phyloP scores from a whole-genome alignment of 2,113 vertebrate genomes.

The Tachysurus fulvidraco region DNA sequence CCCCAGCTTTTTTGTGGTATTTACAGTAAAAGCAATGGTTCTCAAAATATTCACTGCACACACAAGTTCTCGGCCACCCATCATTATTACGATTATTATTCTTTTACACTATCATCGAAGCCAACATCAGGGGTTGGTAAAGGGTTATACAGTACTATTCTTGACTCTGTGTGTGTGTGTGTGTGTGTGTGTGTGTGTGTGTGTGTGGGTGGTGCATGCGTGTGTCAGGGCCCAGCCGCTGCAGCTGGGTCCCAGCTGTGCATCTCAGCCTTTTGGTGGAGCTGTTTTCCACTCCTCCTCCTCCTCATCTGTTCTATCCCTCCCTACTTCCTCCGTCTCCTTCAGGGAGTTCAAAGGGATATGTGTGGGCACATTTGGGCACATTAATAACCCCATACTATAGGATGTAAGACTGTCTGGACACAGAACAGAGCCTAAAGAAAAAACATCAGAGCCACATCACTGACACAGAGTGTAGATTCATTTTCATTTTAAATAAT shows the following conservation, averaged over 20 bases:
- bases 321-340: constrained; percentile 47
- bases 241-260: constrained; percentile 86
- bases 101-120: constrained; percentile 24
- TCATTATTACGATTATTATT: constrained; percentile 42
- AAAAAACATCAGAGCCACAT: neutral
- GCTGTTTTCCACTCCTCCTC: constrained; percentile 49
- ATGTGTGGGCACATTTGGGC: constrained; percentile 56
- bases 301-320: constrained; percentile 41
- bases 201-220: constrained; percentile 7
- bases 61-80: constrained; percentile 33
- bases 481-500: neutral
- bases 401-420: constrained; percentile 15
- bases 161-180: constrained; percentile 12
- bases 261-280: constrained; percentile 56
- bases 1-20: constrained; percentile 25
- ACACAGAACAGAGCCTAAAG: constrained; percentile 18
- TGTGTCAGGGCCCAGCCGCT: constrained; percentile 46
- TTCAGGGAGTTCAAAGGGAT: constrained; percentile 71
- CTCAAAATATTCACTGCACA: constrained; percentile 14
- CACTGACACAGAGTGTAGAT: neutral
- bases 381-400: constrained; percentile 61
- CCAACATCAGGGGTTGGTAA: constrained; percentile 21
- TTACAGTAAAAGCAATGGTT: constrained; percentile 30
- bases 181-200: constrained; percentile 17
- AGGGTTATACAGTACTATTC: constrained; percentile 41